A percentile compares a stretch with the other conserved stretches of the same genome.
Evolutionary conservation across 2,113 vertebrate species (phyloP).

Genomic region (Tapirus terrestris): DNA sequence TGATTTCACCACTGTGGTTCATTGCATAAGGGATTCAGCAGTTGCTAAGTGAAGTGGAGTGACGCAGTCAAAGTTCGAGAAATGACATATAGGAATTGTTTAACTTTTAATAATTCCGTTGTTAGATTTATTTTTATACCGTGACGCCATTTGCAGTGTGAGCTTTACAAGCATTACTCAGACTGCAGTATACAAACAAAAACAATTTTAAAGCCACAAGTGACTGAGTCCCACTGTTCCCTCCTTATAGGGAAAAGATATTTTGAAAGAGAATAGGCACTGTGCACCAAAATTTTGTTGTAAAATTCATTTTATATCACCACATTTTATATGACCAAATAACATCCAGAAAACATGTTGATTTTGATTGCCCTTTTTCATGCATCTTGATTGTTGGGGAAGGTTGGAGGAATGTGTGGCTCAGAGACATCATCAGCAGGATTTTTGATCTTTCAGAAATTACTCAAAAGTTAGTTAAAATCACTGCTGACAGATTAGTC

Average conservation of each 20-base stretch:
- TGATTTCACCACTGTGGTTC: not conserved
- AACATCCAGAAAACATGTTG: not conserved
- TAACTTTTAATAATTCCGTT: not conserved
- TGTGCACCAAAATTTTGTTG: not conserved
- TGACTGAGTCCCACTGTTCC: not conserved
- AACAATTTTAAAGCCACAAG: not conserved
- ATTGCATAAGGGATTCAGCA: not conserved
- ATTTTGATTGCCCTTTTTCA: not conserved
- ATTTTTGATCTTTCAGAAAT: not conserved
- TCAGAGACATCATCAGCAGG: not conserved
- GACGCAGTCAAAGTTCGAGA: not conserved
- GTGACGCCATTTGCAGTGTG: not conserved
- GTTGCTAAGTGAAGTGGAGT: not conserved
- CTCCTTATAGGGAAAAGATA: not conserved
- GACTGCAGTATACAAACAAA: not conserved
- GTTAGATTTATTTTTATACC: not conserved
- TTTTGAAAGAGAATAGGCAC: not conserved
- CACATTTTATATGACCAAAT: not conserved
- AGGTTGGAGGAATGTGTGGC: not conserved
- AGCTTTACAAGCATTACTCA: not conserved
- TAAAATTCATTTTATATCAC: not conserved
- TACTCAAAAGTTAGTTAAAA: not conserved
- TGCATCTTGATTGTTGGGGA: not conserved
- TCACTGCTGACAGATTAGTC: not conserved
- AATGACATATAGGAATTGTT: not conserved